Conservation (phyloP, 2,113 vertebrate species). For the Chaetura pelagica region DNA sequence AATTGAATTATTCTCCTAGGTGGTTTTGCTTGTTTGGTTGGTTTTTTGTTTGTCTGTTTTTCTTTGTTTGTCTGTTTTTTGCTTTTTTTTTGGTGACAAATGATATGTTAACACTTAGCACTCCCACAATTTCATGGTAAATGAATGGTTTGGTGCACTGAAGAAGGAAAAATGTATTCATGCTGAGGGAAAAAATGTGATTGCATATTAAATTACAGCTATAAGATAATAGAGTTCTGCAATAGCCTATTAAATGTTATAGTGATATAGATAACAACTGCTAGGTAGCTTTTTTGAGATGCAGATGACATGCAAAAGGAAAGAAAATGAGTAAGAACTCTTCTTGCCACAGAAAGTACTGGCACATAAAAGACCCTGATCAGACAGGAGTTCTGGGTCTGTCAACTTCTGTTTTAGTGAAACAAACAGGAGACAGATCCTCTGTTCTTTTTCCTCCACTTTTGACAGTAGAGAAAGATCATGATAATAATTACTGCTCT, state of each 20-base stretch:
- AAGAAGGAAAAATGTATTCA: neutral
- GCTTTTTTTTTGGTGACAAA: neutral
- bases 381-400: constrained; percentile 31
- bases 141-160: neutral
- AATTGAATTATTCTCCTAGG: neutral
- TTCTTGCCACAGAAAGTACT: neutral
- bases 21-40: too few species aligned
- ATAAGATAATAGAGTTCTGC: neutral
- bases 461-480: constrained; percentile 19
- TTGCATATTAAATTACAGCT: neutral
- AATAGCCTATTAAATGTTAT: neutral
- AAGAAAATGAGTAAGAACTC: neutral
- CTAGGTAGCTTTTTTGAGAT: neutral
- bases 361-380: neutral
- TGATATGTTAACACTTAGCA: neutral
- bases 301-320: neutral
- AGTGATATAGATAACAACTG: neutral
- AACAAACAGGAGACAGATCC: neutral
- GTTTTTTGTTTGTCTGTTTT: too few species aligned
- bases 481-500: neutral
- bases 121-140: neutral
- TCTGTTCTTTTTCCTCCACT: constrained; percentile 3
- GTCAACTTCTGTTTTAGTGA: constrained; percentile 28
- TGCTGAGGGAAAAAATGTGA: neutral
- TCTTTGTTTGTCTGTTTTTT: too few species aligned